Percentiles rank a stretch among this genome's conserved stretches.
Conservation (phyloP, 2,888 invertebrate species). For the Phoenoteleia sp. region DNA sequence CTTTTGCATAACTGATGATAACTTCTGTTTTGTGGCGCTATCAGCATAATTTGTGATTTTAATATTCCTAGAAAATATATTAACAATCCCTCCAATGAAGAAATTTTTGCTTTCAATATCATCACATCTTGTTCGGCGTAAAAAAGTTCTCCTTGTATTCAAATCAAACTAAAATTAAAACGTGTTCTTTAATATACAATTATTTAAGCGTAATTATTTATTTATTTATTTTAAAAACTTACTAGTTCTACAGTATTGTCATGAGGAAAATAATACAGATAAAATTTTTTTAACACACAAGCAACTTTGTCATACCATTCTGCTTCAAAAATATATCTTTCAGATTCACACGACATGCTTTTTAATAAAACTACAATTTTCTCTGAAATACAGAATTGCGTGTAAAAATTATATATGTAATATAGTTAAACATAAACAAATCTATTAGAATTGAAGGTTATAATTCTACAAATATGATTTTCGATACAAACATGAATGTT, state of each 20-base stretch:
- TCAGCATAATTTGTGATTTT: constrained; percentile 92
- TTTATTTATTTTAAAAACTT: constrained; percentile 79
- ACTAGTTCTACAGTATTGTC: constrained; percentile 95
- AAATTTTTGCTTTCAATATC: constrained; percentile 90
- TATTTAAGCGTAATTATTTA: too few relatives aligned
- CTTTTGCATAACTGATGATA: constrained; percentile 90
- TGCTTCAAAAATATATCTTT: constrained; percentile 89
- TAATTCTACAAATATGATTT: too few relatives aligned
- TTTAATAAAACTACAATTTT: too few relatives aligned
- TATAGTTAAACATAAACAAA: too few relatives aligned
- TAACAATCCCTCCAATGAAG: constrained; percentile 91
- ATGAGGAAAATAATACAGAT: constrained; percentile 92
- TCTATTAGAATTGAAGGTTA: too few relatives aligned
- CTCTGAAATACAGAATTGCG: too few relatives aligned
- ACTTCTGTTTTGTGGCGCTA: constrained; percentile 89
- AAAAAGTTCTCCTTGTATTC: constrained; percentile 89
- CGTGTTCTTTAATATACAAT: too few relatives aligned
- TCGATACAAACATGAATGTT: too few relatives aligned
- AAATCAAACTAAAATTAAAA: constrained; percentile 88
- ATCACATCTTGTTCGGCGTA: constrained; percentile 91
- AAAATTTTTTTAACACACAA: constrained; percentile 91
- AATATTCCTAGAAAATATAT: constrained; percentile 92
- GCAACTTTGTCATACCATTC: constrained; percentile 96
- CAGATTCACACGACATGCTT: constrained; percentile 47
- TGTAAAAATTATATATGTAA: too few relatives aligned